Evolutionary conservation across 2,797 vertebrate species (phyloP).

Genomic region (Parauchenoglanis ngamensis): DNA sequence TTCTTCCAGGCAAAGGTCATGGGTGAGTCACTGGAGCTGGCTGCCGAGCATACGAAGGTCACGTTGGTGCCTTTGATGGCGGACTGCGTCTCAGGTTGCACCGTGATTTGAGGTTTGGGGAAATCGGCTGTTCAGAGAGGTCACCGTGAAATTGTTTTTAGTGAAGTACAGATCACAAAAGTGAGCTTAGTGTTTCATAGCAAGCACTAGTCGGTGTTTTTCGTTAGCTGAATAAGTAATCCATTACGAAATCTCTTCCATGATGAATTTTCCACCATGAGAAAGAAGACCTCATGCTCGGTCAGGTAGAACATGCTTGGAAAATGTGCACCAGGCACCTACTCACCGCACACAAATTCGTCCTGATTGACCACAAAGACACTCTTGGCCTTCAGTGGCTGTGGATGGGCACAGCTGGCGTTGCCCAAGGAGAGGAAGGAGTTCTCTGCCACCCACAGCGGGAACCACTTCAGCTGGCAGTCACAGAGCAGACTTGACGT

Average conservation of each 20-base stretch:
- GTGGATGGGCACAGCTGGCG: slow-evolving; percentile 95
- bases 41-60: slow-evolving; percentile 92
- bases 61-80: slow-evolving; percentile 91
- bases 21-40: slow-evolving; percentile 95
- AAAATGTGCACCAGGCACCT: slow-evolving; percentile 39
- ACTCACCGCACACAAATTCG: slow-evolving; percentile 95
- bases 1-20: slow-evolving; percentile 99
- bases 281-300: slow-evolving; percentile 1
- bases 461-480: slow-evolving; percentile 97
- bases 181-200: neutral
- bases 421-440: slow-evolving; percentile 85
- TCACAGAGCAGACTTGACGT: slow-evolving; percentile 96
- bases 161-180: neutral
- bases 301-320: slow-evolving; percentile 14
- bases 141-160: neutral
- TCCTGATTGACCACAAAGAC: slow-evolving; percentile 87
- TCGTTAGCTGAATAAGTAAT: neutral
- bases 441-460: slow-evolving; percentile 90
- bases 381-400: slow-evolving; percentile 88
- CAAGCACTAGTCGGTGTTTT: neutral
- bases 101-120: slow-evolving; percentile 95
- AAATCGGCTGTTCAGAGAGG: slow-evolving; percentile 85
- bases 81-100: slow-evolving; percentile 94
- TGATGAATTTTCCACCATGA: slow-evolving; percentile 22
- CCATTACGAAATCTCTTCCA: slow-evolving; percentile 16